Evolutionary conservation across 2,113 vertebrate genomes (phyloP), one percentile per base, ranked within the genome.

Genomic region (Mola mola): DNA sequence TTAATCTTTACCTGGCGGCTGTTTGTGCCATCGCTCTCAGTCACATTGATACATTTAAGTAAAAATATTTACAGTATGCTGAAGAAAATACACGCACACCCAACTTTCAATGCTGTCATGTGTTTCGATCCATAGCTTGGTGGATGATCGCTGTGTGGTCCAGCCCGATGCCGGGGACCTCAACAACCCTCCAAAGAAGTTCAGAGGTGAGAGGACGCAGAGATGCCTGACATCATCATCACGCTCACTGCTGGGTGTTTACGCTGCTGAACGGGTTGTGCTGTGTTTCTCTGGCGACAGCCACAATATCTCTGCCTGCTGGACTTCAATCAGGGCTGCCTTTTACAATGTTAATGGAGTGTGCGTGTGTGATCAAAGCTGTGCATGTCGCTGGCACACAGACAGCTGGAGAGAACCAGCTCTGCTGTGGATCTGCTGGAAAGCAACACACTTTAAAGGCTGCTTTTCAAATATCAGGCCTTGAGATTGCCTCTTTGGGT

Each of bases 141-240:
- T 99, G 66, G 97, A 99, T 83, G 97, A 99, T 67, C 93, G 97
- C n/a, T 98, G 96, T 69, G 96, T 99, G 6, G 96, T 99, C 5
- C 96, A 99, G 88, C 97, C 97, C 22, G 95, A 98, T 63, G 90
- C 96, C 0, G 97, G 97, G 8, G 96, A 98, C 88, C 94, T 99
- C 67, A 96, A 93, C 90, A 99, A 95, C 68, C 97, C 97, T 36
- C 97, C 97, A 3, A 99, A 99, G 90, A 98, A 99, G 86, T 99
- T 99, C 87, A 77, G 97, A 95, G 97, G 97, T 98, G 90, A 93
- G 79, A 63, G 20, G 48, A 4, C 36, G 10, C 4, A 25, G 15
- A 49, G 41, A 1, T 1, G 6, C 47, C 46, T 63, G 44, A 75
- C 44, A 21, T 76, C 72, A 82, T 40, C 52, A 12, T 9, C 28